Evolutionary conservation across 2,113 vertebrate species (phyloP).

Genomic region (Panurus biarmicus): DNA sequence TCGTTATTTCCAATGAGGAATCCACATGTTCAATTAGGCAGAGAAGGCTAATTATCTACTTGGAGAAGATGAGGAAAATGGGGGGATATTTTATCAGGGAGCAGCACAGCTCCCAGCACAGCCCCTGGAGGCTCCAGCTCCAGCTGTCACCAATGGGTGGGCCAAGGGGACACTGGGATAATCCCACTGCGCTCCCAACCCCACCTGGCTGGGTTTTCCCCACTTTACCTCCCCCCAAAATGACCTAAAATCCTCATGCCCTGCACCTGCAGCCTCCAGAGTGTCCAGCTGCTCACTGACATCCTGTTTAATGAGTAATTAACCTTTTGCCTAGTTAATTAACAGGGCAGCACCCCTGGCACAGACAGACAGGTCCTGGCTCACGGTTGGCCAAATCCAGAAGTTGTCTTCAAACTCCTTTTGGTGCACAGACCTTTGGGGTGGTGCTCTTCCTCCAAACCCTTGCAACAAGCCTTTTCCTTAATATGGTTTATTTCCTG

Average conservation of each 20-base stretch:
- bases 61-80: neutral
- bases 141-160: fast-evolving
- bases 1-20: constrained; percentile 56
- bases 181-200: neutral
- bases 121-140: neutral
- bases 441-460: neutral
- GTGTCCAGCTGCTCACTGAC: neutral
- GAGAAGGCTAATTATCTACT: constrained; percentile 63
- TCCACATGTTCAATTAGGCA: constrained; percentile 49
- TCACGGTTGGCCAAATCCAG: neutral
- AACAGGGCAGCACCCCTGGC: neutral
- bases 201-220: neutral
- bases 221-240: neutral
- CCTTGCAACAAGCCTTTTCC: neutral
- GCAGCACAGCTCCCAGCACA: neutral
- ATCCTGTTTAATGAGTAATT: neutral
- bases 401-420: neutral
- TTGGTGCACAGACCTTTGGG: neutral
- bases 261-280: neutral
- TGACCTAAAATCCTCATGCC: neutral
- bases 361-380: neutral
- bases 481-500: neutral
- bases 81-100: neutral
- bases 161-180: fast-evolving
- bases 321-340: neutral